Evolutionary conservation across 1,140 invertebrate species (phyloP).

Genomic region (Pseudomyrmex sp.): DNA sequence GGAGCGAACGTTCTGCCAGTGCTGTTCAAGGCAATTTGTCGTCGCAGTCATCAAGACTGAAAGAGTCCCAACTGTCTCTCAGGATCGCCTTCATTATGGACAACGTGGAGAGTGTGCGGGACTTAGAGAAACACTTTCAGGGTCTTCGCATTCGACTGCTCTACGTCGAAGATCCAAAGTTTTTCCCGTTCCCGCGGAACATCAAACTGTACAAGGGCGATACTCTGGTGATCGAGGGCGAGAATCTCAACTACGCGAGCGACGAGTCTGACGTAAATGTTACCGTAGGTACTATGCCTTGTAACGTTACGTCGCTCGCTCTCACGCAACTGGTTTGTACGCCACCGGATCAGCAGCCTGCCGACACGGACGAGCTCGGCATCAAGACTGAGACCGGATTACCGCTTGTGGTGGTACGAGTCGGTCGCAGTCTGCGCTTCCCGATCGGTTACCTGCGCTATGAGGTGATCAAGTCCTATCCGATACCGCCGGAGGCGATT

Average conservation of each 20-base stretch:
- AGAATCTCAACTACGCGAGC: constrained; percentile 95
- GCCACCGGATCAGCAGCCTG: constrained; percentile 94
- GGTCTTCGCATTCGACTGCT: constrained; percentile 91
- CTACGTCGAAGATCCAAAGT: constrained; percentile 97
- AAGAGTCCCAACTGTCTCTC: constrained; percentile 88
- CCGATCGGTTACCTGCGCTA: constrained; percentile 95
- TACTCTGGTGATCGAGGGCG: constrained; percentile 97
- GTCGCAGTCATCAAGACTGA: constrained; percentile 75
- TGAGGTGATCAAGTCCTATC: constrained; percentile 93
- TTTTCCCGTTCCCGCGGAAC: constrained; percentile 93
- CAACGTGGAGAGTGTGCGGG: constrained; percentile 94
- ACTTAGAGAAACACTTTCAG: constrained; percentile 95
- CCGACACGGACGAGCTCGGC: constrained; percentile 94
- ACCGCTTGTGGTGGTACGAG: constrained; percentile 95
- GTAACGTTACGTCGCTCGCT: constrained; percentile 97
- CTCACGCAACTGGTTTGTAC: constrained; percentile 95
- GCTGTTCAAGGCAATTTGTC: constrained; percentile 21
- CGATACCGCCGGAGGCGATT: constrained; percentile 94
- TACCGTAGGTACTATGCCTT: constrained; percentile 94
- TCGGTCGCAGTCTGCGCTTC: constrained; percentile 94
- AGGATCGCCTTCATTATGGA: constrained; percentile 98
- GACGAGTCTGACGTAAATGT: constrained; percentile 97
- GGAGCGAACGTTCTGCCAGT: constrained; percentile 60
- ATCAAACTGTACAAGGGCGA: constrained; percentile 97
- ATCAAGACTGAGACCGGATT: constrained; percentile 90